phyloP scores from a whole-genome alignment of 2,113 vertebrate genomes.

The Clarias magur region DNA sequence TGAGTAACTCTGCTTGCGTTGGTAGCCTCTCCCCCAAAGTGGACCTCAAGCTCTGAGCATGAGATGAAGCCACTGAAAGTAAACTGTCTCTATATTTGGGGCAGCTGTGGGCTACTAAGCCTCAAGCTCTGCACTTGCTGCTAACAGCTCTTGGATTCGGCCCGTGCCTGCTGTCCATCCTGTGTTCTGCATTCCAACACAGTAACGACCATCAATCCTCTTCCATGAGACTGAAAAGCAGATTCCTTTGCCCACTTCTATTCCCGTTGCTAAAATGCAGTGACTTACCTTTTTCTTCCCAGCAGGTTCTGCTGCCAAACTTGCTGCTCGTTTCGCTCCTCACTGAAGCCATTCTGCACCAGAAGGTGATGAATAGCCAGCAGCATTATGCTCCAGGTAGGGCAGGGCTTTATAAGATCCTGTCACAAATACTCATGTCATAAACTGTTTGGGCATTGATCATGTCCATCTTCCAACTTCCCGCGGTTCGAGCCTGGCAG shows the following conservation, averaged over 20 bases:
- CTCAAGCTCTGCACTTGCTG: background rate
- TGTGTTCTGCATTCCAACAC: slow-evolving; percentile 3
- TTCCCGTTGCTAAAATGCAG: slow-evolving; percentile 3
- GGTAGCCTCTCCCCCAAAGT: background rate
- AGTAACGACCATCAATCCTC: background rate
- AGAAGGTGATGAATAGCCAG: slow-evolving; percentile 22
- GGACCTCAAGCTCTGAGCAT: background rate
- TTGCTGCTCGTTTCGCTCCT: slow-evolving; percentile 12
- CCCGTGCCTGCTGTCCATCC: background rate
- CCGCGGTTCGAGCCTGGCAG: background rate
- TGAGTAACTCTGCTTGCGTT: background rate
- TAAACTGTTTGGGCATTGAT: background rate
- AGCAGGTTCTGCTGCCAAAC: slow-evolving; percentile 14
- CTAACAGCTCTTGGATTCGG: slow-evolving; percentile 17
- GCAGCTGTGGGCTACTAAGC: background rate
- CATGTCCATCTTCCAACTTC: background rate
- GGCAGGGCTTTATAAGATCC: background rate
- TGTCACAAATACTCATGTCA: background rate
- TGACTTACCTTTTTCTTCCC: slow-evolving; percentile 1
- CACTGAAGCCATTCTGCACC: background rate
- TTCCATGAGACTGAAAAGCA: background rate
- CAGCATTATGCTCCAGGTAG: slow-evolving; percentile 13
- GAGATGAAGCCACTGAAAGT: background rate
- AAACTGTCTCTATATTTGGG: background rate
- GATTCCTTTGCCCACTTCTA: background rate